Evolutionary conservation across 2,888 invertebrate genomes (phyloP).

Genomic region (Liodrosophila aerea): DNA sequence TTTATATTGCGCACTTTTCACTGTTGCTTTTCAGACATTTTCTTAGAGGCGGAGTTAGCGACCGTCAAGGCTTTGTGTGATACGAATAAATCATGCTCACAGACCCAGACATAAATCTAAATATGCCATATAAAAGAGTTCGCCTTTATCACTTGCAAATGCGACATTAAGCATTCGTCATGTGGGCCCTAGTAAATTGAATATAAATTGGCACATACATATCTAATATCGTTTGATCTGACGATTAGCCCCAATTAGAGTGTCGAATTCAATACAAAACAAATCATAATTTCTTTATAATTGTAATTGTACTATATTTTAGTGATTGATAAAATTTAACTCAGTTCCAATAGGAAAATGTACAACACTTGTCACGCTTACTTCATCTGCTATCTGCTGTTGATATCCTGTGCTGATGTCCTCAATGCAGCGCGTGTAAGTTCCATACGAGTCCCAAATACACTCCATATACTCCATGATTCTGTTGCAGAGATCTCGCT

Average conservation of each 20-base stretch:
- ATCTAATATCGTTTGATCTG: too few species aligned
- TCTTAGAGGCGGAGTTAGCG: conserved; percentile 28
- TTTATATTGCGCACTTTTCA: too few species aligned
- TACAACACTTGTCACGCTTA: background rate
- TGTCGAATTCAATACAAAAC: too few species aligned
- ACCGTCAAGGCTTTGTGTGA: conserved; percentile 53
- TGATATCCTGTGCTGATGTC: background rate
- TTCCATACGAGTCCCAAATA: background rate
- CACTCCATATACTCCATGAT: background rate
- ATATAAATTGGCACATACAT: background rate
- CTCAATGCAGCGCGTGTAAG: conserved; percentile 20
- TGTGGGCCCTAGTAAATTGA: conserved; percentile 7
- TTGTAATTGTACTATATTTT: too few species aligned
- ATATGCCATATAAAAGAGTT: conserved; percentile 31
- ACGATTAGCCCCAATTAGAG: too few species aligned
- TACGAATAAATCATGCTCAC: conserved; percentile 59
- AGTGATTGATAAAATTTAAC: too few species aligned
- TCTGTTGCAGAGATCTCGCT: conserved; percentile 19
- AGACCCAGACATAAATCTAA: conserved; percentile 37
- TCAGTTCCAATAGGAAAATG: conserved; percentile 18
- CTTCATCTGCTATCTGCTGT: conserved; percentile 1
- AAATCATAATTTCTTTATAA: too few species aligned
- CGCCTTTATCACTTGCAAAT: conserved; percentile 24
- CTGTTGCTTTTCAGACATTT: background rate
- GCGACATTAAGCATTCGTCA: conserved; percentile 23